These are phyloP conservation scores for Erethizon dorsatum DNA, from an alignment of 2,797 vertebrate species.

Conservation along the genomic window DNA sequence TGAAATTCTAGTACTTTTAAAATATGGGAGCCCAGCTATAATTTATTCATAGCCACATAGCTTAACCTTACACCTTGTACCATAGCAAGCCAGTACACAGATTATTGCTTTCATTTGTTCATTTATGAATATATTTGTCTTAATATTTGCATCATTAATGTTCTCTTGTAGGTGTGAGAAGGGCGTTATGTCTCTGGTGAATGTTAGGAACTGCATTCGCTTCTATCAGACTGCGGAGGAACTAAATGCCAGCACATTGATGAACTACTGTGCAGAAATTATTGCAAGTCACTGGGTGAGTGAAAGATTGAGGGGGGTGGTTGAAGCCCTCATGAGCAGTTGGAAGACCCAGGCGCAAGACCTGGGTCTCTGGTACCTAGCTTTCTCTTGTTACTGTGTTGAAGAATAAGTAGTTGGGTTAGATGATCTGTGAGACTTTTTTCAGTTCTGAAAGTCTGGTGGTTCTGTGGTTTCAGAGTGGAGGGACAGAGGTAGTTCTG, in stretches of 20 bases:
- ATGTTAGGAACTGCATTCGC: conserved; percentile 98
- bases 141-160: conserved; percentile 21
- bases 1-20: conserved; percentile 43
- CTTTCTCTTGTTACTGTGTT: conserved; percentile 6
- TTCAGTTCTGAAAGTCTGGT: background rate
- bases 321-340: background rate
- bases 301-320: background rate
- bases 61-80: background rate
- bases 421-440: conserved; percentile 17
- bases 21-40: background rate
- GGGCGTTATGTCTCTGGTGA: conserved; percentile 98
- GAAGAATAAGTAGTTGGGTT: background rate
- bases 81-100: background rate
- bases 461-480: background rate
- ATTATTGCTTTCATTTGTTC: conserved; percentile 10
- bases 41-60: background rate
- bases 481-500: background rate
- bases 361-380: background rate
- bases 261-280: conserved; percentile 99
- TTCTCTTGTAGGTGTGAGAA: conserved; percentile 95
- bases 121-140: conserved; percentile 9
- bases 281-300: conserved; percentile 99
- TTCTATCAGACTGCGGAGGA: conserved; percentile 99
- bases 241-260: conserved; percentile 94
- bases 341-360: background rate